Conservation (phyloP, 2,113 vertebrate genomes). For the Abramis brama region DNA sequence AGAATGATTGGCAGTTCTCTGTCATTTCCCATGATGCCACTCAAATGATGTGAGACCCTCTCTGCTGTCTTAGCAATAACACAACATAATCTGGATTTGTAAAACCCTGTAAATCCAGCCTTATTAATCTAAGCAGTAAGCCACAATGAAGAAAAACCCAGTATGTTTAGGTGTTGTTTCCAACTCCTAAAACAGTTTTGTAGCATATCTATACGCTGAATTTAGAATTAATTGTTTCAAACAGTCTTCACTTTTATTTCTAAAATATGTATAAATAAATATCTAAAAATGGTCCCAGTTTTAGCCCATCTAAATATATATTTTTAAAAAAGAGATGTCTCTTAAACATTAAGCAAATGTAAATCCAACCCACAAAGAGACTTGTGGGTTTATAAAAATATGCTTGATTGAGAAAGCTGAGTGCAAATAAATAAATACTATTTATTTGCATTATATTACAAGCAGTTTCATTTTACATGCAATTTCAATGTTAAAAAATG, state of each 20-base stretch:
- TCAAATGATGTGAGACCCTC: conserved; percentile 32
- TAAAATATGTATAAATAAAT: background rate
- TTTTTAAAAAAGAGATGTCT: background rate
- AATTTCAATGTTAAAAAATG: background rate
- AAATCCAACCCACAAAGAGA: background rate
- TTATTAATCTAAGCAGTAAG: conserved; percentile 23
- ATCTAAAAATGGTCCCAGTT: background rate
- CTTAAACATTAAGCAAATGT: background rate
- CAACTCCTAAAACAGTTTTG: background rate
- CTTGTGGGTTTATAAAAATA: background rate
- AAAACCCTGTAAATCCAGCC: conserved; percentile 32
- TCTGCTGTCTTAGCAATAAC: conserved; percentile 45
- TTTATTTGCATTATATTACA: background rate
- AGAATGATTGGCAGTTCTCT: conserved; percentile 22
- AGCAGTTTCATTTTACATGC: background rate
- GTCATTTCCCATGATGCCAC: conserved; percentile 36
- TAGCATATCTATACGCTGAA: too few relatives aligned
- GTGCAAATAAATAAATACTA: background rate
- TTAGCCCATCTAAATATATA: background rate
- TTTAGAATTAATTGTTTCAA: background rate
- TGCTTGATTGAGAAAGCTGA: background rate
- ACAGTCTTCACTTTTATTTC: background rate
- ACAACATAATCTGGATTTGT: conserved; percentile 35
- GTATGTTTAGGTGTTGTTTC: background rate
- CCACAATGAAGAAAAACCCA: background rate